Base-by-base conservation (phyloP, 1,140 invertebrate genomes). In the Cherax destructor region DNA sequence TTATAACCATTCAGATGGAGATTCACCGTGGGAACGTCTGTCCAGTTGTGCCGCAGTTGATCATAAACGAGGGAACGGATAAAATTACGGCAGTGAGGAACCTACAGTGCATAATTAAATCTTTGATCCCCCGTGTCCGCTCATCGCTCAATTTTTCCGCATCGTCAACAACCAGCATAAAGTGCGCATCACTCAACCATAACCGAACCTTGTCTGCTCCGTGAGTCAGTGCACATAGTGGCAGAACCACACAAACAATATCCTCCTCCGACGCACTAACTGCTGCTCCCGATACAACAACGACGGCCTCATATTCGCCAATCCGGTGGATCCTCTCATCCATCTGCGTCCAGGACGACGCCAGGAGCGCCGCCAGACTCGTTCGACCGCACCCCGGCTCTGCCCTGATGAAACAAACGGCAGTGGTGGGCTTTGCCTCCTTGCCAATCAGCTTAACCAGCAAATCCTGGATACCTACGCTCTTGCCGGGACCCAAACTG, bases 1-100 rank as follows among this genome's bases (percentile, higher is more conserved):
- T 81, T 47, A 81, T 81, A 81, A 81, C 79, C 79, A 56, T 81
- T 81, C 56, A 81, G 41, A 11, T 81, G 79, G 11, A 81, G 24
- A 47, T 24, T 81, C 50, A 13, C 10, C 16, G 30, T n/a, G 18
- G n/a, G 7, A 30, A 56, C 3, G 56, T 59, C 56, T 9, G 50
- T 24, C 79, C 69, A 74, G 5, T 74, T n/a, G 3, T 30, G 21
- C 24, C 11, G 69, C 24, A 74, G 24, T 7, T 2, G 24, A 11
- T 74, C 69, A 30, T 74, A 74, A 30, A 30, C 0, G 69, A 74
- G 69, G 69, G 69, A 24, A 74, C 7, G 2, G 69, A 6, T 74
- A 74, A 30, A 9, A 74, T 74, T 30, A 74, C 5, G 5, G 69
- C 69, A 0, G 69, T 24, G 3, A 74, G 4, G n/a, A 5, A 24